Evolutionary conservation across 2,113 vertebrate species (phyloP).

Genomic region (Urocolius indicus): DNA sequence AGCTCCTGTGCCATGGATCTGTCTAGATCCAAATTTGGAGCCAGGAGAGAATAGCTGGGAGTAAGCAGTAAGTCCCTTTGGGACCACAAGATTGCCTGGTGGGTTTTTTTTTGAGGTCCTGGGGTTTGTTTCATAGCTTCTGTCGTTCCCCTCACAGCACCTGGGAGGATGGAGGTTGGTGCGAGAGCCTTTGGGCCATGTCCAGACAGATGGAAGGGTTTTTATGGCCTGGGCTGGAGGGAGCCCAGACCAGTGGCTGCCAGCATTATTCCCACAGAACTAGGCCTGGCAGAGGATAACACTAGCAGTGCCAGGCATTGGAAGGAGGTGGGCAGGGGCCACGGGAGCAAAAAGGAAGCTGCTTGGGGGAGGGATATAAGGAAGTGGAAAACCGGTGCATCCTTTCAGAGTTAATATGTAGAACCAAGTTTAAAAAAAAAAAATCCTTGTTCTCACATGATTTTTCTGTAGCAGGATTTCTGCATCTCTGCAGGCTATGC

Average conservation of each 20-base stretch:
- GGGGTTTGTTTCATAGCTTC: background rate
- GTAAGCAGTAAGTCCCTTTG: background rate
- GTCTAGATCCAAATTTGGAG: background rate
- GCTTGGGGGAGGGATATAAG: background rate
- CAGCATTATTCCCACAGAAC: background rate
- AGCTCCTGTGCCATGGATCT: background rate
- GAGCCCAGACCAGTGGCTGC: background rate
- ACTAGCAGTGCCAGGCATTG: background rate
- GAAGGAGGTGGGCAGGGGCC: background rate
- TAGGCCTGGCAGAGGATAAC: background rate
- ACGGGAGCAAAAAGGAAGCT: background rate
- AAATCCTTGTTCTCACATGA: background rate
- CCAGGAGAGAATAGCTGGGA: background rate
- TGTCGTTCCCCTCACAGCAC: background rate
- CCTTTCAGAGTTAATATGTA: background rate
- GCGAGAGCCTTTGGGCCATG: fast-evolving
- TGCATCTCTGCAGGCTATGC: background rate
- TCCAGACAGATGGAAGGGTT: background rate
- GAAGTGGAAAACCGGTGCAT: background rate
- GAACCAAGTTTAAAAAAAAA: background rate
- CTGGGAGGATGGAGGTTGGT: background rate
- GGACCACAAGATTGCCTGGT: background rate
- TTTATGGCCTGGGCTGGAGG: background rate
- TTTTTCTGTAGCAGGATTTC: background rate
- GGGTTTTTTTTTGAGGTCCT: background rate